Evolutionary conservation across 23 tunicate genomes (phyloP).

Genomic region (Diplosoma virens): DNA sequence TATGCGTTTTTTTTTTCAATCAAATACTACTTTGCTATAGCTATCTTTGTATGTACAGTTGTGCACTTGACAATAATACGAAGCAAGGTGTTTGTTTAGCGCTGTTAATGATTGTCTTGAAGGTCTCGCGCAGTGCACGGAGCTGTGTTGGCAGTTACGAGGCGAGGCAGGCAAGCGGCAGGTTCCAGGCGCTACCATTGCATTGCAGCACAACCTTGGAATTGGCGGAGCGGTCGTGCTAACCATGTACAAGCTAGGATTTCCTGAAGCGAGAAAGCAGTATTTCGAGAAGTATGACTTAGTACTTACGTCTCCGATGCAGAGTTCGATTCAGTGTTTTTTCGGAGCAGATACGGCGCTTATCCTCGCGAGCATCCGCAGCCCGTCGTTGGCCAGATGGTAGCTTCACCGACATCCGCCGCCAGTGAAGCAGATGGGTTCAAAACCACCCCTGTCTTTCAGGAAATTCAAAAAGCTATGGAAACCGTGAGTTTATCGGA

Average conservation of each 20-base stretch:
- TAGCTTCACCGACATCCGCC: slow-evolving; percentile 31
- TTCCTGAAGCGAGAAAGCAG: slow-evolving; percentile 85
- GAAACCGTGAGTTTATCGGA: background rate
- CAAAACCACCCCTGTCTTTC: slow-evolving; percentile 82
- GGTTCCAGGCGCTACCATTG: slow-evolving; percentile 67
- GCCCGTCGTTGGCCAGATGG: slow-evolving; percentile 44
- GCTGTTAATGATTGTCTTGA: slow-evolving; percentile 4
- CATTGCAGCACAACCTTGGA: slow-evolving; percentile 97
- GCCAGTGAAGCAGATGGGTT: slow-evolving; percentile 83
- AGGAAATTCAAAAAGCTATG: slow-evolving; percentile 44
- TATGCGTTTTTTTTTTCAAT: too few species aligned
- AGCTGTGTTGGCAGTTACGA: slow-evolving; percentile 95
- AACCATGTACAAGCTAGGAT: slow-evolving; percentile 92
- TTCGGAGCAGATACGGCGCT: slow-evolving; percentile 27
- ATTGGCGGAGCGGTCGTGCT: slow-evolving; percentile 94
- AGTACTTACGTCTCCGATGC: too few species aligned
- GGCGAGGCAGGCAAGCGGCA: slow-evolving; percentile 98
- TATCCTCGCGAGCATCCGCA: slow-evolving; percentile 54
- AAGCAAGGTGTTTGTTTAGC: too few species aligned
- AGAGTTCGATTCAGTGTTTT: background rate
- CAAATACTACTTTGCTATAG: too few species aligned
- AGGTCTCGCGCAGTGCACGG: slow-evolving; percentile 97
- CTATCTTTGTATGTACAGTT: too few species aligned
- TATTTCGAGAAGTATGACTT: slow-evolving; percentile 65
- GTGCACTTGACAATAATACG: too few species aligned